Base-by-base conservation (phyloP, 2,888 invertebrate genomes). In the Graphium colonna region DNA sequence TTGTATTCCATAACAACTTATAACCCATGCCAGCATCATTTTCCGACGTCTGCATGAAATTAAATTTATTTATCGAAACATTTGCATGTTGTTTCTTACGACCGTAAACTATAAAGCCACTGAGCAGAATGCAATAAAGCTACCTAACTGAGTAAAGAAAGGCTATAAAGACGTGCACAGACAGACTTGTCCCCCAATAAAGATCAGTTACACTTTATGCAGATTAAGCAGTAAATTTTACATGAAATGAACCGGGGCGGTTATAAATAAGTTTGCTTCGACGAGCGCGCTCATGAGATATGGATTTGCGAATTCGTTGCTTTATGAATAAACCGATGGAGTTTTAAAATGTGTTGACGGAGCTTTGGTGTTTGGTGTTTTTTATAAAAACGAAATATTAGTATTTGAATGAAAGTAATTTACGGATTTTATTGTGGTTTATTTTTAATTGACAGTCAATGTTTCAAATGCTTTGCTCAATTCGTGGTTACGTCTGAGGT, bases 211-310 rank as follows among this genome's bases (percentile, higher is more conserved):
- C 39, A 16, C 15, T 39, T 39, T 39, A 39, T 39, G 39, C 39
- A 16, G 39, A 39, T 39, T 39, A 39, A 39, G 16, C 13, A 15
- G 39, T 39, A 39, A 39, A 39, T 39, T 39, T 39, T 39, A 39
- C 16, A 39, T 39, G 39, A 39, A 39, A 39, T 39, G 15, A 39
- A 12, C 39, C 8, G 9, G 16, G 13, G 15, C 15, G 39, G 39
- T 16, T 15, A 39, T 39, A 39, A 39, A 39, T 39, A 13, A 39
- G 15, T 10, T 38, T 38, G 38, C 13, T 38, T n/a, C 38, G 38
- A 38, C 38, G 13, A 38, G 13, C 38, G 38, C 3, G 38, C 12
- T 38, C 13, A 38, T 21, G 21, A 21, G 21, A 21, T 21, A 21
- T 21, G 5, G 21, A 21, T 21, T 21, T 5, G 21, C 21, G 21